Evolutionary conservation across 2,113 vertebrate species (phyloP).

Genomic region (Chlamydotis undulata): DNA sequence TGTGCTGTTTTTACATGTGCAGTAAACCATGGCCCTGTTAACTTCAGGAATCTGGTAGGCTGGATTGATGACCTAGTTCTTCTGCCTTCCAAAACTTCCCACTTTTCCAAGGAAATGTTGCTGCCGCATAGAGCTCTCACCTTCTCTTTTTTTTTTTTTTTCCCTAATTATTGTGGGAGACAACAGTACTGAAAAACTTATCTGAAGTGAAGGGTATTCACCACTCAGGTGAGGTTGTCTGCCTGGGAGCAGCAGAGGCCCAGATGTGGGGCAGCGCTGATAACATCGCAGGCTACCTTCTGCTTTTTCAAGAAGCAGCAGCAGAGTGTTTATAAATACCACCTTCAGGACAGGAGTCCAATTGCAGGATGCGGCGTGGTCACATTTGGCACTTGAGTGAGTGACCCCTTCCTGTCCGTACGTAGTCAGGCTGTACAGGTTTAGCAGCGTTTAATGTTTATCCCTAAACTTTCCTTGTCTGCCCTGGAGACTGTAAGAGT

Average conservation of each 20-base stretch:
- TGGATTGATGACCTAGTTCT: not conserved
- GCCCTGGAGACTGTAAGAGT: not conserved
- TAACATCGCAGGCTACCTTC: not conserved
- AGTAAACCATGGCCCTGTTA: not conserved
- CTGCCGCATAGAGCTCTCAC: not conserved
- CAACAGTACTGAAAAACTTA: not conserved
- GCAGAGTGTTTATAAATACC: not conserved
- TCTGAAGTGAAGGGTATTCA: not conserved
- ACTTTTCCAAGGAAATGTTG: not conserved
- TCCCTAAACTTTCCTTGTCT: constrained; percentile 2
- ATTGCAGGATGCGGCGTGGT: not conserved
- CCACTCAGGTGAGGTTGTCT: not conserved
- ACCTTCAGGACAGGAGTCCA: not conserved
- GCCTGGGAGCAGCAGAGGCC: not conserved
- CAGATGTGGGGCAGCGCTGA: not conserved
- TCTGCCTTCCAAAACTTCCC: not conserved
- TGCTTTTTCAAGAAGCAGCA: not conserved
- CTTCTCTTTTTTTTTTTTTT: not conserved
- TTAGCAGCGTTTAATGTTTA: constrained; percentile 36
- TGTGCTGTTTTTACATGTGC: not conserved
- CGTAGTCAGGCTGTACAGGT: not conserved
- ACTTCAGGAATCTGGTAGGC: not conserved
- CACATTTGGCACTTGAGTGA: not conserved
- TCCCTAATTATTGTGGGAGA: not conserved
- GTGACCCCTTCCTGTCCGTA: not conserved